These are phyloP conservation scores for Pseudococcus longispinus DNA, from an alignment of 2,888 invertebrate species.

Conservation along the genomic window DNA sequence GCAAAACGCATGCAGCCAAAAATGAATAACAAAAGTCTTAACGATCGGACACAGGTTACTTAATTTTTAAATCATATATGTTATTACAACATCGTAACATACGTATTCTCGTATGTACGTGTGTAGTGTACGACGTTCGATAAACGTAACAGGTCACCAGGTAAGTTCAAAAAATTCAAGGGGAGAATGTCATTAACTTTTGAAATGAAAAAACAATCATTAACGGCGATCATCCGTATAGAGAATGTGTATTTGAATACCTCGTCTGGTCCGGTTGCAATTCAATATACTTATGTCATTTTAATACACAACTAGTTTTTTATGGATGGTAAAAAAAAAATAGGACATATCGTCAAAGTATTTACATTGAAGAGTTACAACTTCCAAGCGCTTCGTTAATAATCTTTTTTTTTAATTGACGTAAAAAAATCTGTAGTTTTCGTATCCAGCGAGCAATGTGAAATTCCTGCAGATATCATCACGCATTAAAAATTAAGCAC, in stretches of 20 bases:
- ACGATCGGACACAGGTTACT: neutral
- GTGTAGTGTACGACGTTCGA: neutral
- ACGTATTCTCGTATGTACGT: neutral
- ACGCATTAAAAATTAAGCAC: constrained; percentile 11
- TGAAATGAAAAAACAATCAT: constrained; percentile 33
- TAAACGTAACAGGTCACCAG: constrained; percentile 34
- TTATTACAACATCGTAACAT: constrained; percentile 9
- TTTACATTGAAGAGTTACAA: neutral
- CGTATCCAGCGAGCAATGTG: neutral
- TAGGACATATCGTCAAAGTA: neutral
- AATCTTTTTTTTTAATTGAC: constrained; percentile 8
- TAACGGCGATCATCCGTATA: neutral
- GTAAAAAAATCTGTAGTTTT: neutral
- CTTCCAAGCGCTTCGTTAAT: neutral
- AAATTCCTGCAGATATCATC: neutral
- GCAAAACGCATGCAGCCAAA: neutral
- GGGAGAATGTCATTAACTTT: constrained; percentile 6
- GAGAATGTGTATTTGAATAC: neutral
- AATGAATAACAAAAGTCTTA: constrained; percentile 35
- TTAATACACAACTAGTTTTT: neutral
- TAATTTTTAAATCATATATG: constrained; percentile 10
- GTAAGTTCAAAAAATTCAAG: constrained; percentile 45
- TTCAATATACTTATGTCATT: constrained; percentile 16
- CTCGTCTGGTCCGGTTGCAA: neutral
- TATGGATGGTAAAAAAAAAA: neutral